phyloP scores from a whole-genome alignment of 2,888 invertebrate species.

The Dryobotodes eremita region DNA sequence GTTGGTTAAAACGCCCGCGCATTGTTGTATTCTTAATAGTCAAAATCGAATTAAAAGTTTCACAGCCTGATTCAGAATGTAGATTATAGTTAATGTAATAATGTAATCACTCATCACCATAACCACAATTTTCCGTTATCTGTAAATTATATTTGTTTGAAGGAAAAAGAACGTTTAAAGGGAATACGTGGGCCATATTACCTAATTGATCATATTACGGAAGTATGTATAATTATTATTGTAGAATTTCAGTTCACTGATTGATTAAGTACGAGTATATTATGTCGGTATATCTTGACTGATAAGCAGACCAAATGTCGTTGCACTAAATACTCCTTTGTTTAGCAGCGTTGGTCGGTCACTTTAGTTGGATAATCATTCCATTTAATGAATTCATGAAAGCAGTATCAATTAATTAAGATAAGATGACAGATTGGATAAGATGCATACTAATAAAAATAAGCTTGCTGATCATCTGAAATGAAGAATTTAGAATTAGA shows the following conservation, averaged over 20 bases:
- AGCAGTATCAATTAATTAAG: constrained; percentile 32
- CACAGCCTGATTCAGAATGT: neutral
- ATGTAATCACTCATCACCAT: neutral
- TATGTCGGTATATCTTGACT: constrained; percentile 5
- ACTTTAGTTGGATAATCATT: constrained; percentile 8
- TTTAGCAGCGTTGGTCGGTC: neutral
- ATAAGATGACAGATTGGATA: constrained; percentile 26
- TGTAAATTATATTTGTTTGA: neutral
- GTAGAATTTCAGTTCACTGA: constrained; percentile 1
- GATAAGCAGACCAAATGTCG: constrained; percentile 16
- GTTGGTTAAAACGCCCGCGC: constrained; percentile 8
- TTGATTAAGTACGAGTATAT: neutral
- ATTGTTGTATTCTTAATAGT: constrained; percentile 10
- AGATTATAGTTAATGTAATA: neutral
- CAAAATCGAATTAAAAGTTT: constrained; percentile 14
- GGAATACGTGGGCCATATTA: neutral
- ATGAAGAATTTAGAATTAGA: constrained; percentile 8
- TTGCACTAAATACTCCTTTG: constrained; percentile 18
- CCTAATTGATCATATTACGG: neutral
- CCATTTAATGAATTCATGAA: constrained; percentile 20
- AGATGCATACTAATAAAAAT: neutral
- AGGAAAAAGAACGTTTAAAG: neutral
- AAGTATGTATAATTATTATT: neutral
- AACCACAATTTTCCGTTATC: neutral
- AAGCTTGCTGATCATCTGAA: neutral